Evolutionary conservation across 2,113 vertebrate species (phyloP).

Genomic region (Gymnocephalus cernua): DNA sequence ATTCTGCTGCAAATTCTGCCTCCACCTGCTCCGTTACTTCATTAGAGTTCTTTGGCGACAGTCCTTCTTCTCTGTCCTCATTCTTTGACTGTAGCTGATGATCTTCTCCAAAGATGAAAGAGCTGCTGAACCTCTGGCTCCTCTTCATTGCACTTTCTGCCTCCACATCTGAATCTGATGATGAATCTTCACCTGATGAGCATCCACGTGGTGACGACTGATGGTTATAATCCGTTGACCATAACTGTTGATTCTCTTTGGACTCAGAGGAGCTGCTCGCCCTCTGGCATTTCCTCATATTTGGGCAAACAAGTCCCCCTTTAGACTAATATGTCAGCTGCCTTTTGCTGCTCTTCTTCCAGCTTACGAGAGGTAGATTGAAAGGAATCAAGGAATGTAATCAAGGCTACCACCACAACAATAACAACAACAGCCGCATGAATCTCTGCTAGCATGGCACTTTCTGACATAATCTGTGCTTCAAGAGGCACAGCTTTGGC

Average conservation of each 20-base stretch:
- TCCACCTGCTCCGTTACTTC: slow-evolving; percentile 36
- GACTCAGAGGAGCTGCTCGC: slow-evolving; percentile 56
- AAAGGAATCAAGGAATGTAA: slow-evolving; percentile 3
- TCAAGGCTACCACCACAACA: slow-evolving; percentile 21
- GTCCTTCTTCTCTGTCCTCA: slow-evolving; percentile 30
- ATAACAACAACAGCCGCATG: slow-evolving; percentile 28
- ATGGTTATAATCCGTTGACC: slow-evolving; percentile 39
- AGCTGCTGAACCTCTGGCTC: slow-evolving; percentile 69
- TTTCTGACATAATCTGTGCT: slow-evolving; percentile 75
- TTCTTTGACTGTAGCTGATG: slow-evolving; percentile 12
- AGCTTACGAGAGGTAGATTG: background rate
- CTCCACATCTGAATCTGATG: slow-evolving; percentile 17
- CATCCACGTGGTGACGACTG: slow-evolving; percentile 7
- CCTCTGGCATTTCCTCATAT: slow-evolving; percentile 65
- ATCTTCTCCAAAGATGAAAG: slow-evolving; percentile 72
- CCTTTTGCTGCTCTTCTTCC: slow-evolving; percentile 9
- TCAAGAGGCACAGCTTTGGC: slow-evolving; percentile 63
- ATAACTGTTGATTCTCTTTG: slow-evolving; percentile 38
- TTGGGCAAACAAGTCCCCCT: slow-evolving; percentile 19
- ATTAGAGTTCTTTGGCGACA: background rate
- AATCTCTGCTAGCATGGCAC: slow-evolving; percentile 65
- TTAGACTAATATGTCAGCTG: slow-evolving; percentile 18
- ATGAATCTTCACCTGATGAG: slow-evolving; percentile 46
- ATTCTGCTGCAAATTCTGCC: slow-evolving; percentile 16
- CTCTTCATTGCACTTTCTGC: slow-evolving; percentile 69